Conservation (phyloP, 2,888 invertebrate species). For the Onthophagus sagittarius region DNA sequence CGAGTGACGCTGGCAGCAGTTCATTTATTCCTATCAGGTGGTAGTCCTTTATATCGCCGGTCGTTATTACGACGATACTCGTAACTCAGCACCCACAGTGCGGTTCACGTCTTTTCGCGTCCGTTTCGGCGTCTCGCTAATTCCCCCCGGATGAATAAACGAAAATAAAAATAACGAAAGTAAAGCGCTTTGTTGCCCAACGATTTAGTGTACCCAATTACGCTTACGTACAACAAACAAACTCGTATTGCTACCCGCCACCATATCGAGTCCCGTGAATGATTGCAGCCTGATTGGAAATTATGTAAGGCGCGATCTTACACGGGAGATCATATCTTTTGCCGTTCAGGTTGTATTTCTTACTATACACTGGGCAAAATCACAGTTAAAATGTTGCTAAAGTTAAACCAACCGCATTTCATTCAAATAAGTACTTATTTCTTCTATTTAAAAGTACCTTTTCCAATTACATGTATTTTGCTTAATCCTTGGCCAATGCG, state of each 20-base stretch:
- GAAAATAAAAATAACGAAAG: neutral
- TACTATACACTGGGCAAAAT: neutral
- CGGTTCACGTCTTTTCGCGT: conserved; percentile 6
- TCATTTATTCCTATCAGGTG: conserved; percentile 36
- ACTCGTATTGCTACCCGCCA: neutral
- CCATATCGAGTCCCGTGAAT: conserved; percentile 18
- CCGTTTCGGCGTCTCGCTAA: conserved; percentile 15
- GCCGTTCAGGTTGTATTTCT: neutral
- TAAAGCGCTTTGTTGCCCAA: conserved; percentile 10
- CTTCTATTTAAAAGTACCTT: too few species aligned
- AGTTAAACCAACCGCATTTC: neutral
- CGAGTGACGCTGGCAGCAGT: conserved; percentile 6
- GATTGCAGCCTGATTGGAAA: conserved; percentile 22
- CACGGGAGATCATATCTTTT: neutral
- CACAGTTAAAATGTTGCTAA: neutral
- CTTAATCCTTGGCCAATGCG: too few species aligned
- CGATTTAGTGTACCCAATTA: conserved; percentile 21
- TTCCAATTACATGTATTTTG: too few species aligned
- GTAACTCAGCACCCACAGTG: conserved; percentile 42
- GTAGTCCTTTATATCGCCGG: conserved; percentile 38
- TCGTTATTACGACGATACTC: conserved; percentile 38
- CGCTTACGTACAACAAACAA: conserved; percentile 12
- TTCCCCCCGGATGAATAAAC: neutral
- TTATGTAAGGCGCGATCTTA: conserved; percentile 15
- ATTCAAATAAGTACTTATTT: too few species aligned